Evolutionary conservation across 2,113 vertebrate species (phyloP).

Genomic region (Prochilodus magdalenae): DNA sequence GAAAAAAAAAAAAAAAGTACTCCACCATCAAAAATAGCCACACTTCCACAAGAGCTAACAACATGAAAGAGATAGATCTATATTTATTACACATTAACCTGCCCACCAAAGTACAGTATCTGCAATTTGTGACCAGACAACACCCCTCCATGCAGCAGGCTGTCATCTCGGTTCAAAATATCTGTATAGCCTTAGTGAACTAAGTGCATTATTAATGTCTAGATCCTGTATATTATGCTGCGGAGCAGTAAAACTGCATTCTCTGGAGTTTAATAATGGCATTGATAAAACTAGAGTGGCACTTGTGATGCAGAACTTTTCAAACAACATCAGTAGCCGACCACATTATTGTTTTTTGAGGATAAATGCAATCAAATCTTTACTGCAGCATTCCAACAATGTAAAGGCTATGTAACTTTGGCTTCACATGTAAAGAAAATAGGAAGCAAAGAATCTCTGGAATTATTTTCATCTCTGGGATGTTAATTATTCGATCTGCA

Average conservation of each 20-base stretch:
- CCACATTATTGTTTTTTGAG: too few species aligned
- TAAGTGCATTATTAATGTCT: not conserved
- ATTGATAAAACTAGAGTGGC: too few species aligned
- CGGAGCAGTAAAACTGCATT: too few species aligned
- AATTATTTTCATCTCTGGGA: not conserved
- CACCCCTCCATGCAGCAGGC: not conserved
- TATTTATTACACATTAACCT: not conserved
- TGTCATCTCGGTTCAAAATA: not conserved
- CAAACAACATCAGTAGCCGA: too few species aligned
- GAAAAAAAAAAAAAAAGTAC: too few species aligned
- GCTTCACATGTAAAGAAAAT: not conserved
- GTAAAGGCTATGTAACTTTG: not conserved
- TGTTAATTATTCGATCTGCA: too few species aligned
- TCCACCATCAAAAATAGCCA: not conserved
- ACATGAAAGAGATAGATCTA: not conserved
- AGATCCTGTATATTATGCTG: not conserved
- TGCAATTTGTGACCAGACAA: not conserved
- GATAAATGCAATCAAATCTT: too few species aligned
- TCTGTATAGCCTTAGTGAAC: not conserved
- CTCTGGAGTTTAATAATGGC: too few species aligned
- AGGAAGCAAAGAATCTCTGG: slow-evolving; percentile 1
- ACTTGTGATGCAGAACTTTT: too few species aligned
- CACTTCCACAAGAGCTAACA: not conserved
- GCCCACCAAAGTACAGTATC: not conserved
- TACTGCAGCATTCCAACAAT: too few species aligned